Evolutionary conservation across 2,888 invertebrate species (phyloP).

Genomic region (Melanargia galathea): DNA sequence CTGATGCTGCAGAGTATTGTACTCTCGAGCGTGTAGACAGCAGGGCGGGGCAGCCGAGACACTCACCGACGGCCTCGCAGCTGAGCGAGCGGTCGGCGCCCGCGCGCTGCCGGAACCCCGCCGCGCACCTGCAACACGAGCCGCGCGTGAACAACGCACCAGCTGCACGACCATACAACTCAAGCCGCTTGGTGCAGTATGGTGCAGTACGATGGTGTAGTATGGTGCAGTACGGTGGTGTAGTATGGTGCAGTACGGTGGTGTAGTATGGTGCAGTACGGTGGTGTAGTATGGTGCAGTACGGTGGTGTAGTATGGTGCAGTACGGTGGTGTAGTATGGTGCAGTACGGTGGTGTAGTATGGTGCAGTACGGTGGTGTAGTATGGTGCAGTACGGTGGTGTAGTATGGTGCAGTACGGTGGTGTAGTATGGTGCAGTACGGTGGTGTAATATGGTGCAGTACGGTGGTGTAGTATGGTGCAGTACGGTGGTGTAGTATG

Average conservation of each 20-base stretch:
- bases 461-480: too few species aligned
- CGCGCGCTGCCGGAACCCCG: slow-evolving; percentile 83
- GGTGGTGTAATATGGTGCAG: not conserved
- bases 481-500: too few species aligned
- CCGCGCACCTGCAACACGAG: slow-evolving; percentile 80
- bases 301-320: too few species aligned
- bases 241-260: not conserved
- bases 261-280: not conserved
- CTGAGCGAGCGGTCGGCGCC: slow-evolving; percentile 55
- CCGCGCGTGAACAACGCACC: not conserved
- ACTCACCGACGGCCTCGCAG: slow-evolving; percentile 80
- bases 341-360: not conserved
- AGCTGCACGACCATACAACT: too few species aligned
- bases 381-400: slow-evolving; percentile 9
- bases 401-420: not conserved
- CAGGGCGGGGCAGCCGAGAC: too few species aligned
- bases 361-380: not conserved
- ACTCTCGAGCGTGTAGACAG: too few species aligned
- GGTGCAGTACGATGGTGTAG: too few species aligned
- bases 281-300: not conserved
- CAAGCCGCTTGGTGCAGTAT: too few species aligned
- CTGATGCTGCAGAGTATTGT: too few species aligned
- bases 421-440: not conserved
- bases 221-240: too few species aligned
- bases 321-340: not conserved